Conservation (phyloP, 1,140 invertebrate species). For the Euura lappo region DNA sequence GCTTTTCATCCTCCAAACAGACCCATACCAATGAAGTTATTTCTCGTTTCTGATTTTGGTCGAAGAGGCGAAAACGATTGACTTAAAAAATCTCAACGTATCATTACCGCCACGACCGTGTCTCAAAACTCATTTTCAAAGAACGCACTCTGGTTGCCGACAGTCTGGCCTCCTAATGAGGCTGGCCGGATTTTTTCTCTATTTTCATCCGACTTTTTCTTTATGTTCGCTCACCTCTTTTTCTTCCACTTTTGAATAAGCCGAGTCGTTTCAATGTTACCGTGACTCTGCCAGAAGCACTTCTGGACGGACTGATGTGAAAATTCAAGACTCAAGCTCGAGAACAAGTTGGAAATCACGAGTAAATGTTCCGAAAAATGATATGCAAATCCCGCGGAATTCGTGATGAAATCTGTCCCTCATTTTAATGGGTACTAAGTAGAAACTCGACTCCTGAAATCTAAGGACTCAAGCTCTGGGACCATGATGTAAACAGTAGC, state of each 20-base stretch:
- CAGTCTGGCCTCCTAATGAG: slow-evolving; percentile 46
- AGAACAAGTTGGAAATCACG: no score
- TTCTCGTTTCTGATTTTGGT: not conserved
- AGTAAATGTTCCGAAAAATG: no score
- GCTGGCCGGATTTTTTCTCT: slow-evolving; percentile 40
- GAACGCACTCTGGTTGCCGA: not conserved
- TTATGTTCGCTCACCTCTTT: slow-evolving; percentile 21
- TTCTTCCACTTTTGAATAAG: slow-evolving; percentile 25
- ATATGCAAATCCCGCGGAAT: no score
- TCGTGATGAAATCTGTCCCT: no score
- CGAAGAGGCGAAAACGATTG: not conserved
- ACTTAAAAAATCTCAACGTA: slow-evolving; percentile 7
- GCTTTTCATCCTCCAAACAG: not conserved
- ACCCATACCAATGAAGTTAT: not conserved
- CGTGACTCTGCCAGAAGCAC: slow-evolving; percentile 24
- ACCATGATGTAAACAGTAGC: not conserved
- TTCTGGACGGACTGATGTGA: no score
- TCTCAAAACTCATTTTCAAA: slow-evolving; percentile 40
- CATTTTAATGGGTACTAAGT: no score
- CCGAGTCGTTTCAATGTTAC: slow-evolving; percentile 23
- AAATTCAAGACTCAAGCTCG: no score
- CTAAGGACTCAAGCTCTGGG: not conserved
- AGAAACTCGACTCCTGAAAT: not conserved
- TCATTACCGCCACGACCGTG: not conserved
- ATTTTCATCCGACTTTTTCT: slow-evolving; percentile 6